Evolutionary conservation across 2,797 vertebrate genomes (phyloP).

Genomic region (Gobio occitaniae): DNA sequence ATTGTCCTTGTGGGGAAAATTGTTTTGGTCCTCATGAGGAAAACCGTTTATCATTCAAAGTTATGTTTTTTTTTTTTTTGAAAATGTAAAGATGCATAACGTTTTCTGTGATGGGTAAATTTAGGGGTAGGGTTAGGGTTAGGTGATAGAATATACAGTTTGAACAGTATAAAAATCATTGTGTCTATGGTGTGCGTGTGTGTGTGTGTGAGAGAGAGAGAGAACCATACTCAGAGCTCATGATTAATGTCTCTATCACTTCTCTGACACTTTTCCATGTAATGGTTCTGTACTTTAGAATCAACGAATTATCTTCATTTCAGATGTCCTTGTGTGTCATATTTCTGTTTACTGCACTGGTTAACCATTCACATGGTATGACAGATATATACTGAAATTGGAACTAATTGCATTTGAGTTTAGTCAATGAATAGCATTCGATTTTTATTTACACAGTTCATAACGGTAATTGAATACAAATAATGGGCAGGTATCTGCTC

Average conservation of each 20-base stretch:
- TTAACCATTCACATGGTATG: conserved; percentile 58
- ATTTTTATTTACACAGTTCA: conserved; percentile 67
- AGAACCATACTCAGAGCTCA: conserved; percentile 80
- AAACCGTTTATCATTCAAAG: too few species aligned
- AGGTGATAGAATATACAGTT: too few species aligned
- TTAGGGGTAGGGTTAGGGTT: too few species aligned
- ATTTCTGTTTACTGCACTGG: conserved; percentile 72
- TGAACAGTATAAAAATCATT: too few species aligned
- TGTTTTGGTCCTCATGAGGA: too few species aligned
- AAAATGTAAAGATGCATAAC: too few species aligned
- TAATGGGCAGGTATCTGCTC: conserved; percentile 65
- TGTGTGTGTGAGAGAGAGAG: conserved; percentile 53
- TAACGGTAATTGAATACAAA: conserved; percentile 69
- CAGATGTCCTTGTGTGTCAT: conserved; percentile 75
- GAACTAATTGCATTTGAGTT: conserved; percentile 24
- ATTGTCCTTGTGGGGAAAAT: too few species aligned
- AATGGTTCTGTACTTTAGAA: conserved; percentile 85
- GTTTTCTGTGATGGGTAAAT: too few species aligned
- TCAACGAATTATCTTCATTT: conserved; percentile 92
- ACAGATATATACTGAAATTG: conserved; percentile 43
- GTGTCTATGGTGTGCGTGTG: conserved; percentile 54
- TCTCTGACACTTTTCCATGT: conserved; percentile 86
- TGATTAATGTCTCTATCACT: conserved; percentile 93
- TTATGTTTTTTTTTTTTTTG: too few species aligned
- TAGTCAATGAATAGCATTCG: conserved; percentile 17